A percentile compares a stretch with the other conserved stretches of the same genome.
Evolutionary conservation across 2,797 vertebrate genomes (phyloP).

Genomic region (Scleropages formosus): DNA sequence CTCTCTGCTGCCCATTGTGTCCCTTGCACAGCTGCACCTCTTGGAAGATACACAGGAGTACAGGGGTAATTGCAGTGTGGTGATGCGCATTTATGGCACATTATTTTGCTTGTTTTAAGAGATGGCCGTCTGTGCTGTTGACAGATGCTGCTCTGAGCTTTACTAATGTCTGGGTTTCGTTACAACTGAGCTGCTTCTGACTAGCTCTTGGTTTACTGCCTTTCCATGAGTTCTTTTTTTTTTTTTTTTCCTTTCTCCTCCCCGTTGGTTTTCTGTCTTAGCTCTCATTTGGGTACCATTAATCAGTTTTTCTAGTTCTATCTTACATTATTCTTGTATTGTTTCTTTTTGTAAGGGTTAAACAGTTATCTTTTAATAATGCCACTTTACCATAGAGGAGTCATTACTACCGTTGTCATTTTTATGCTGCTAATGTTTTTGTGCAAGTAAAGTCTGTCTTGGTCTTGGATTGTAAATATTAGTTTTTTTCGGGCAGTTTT

Average conservation of each 20-base stretch:
- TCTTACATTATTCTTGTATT: no score
- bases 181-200: not conserved
- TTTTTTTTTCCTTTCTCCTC: no score
- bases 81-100: not conserved
- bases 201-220: not conserved
- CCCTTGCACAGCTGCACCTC: not conserved
- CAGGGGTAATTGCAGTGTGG: not conserved
- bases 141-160: not conserved
- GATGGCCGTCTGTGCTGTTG: not conserved
- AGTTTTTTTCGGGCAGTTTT: no score
- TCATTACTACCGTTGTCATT: not conserved
- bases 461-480: no score
- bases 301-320: not conserved
- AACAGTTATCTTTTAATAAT: not conserved
- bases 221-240: no score
- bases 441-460: no score
- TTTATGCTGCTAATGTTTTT: no score
- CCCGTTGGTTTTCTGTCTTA: not conserved
- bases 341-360: no score
- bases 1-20: constrained; percentile 45
- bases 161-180: not conserved
- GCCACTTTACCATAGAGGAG: not conserved
- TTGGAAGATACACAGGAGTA: not conserved
- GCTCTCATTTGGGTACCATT: not conserved
- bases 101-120: not conserved